Evolutionary conservation across 2,113 vertebrate species (phyloP), one percentile per base, ranked within the genome.

Genomic region (Scytalopus superciliaris): DNA sequence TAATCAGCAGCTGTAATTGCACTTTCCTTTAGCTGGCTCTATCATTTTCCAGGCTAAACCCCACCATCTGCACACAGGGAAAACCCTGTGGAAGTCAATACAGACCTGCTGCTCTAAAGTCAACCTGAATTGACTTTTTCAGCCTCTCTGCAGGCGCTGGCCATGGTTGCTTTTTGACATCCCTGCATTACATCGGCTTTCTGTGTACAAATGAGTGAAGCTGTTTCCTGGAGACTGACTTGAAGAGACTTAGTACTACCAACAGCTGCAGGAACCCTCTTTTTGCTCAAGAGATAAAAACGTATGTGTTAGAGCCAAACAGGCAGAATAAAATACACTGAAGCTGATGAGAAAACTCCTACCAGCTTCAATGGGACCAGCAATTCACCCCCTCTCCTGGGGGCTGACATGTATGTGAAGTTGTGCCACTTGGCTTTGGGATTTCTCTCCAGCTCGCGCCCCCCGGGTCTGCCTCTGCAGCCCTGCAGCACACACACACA

Each of bases 231-330:
- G 83, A 39, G 80, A 64, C 73, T 84, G 76, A 72, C 64, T 93
- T 86, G 66, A 90, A 94, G 86, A 78, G 90, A 60, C 14, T 90
- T 92, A 92, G 57, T 92, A 93, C 77, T 87, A 69, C 68, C 1
- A 18, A 79, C 68, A 68, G 83, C 92, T 90, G 80, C 83, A 60
- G 90, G 83, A 94, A 22, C 56, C 76, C 50, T 80, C 68, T 77
- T 88, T 96, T 74, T 90, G 73, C 88, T 90, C 69, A 42, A 49
- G 80, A 67, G 66, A 96, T 75, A 82, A 93, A 97, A 92, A 88
- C 9, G n/a, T 57, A 37, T 70, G 40, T 21, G 92, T 92, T 84
- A 73, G 49, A 90, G 68, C 40, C 73, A 72, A 67, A 11, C 21
- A 67, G 72, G 16, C 59, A 84, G 81, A 77, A 31, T 45, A 78